Evolutionary conservation across 2,797 vertebrate species (phyloP).

Genomic region (Halcyon badia): DNA sequence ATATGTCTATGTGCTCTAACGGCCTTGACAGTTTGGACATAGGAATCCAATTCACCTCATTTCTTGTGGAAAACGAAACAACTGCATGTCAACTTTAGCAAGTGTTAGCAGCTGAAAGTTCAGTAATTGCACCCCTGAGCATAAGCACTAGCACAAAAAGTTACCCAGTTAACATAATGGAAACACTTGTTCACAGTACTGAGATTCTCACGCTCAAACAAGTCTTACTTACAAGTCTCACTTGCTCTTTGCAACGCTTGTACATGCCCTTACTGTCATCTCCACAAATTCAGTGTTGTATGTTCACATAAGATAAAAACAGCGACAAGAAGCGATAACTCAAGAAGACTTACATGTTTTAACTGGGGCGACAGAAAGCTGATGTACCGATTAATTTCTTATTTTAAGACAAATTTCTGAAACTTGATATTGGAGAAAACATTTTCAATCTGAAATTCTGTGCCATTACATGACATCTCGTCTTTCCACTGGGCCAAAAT

Average conservation of each 20-base stretch:
- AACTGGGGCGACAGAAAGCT: not conserved
- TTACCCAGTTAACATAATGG: not conserved
- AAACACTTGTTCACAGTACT: not conserved
- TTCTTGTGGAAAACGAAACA: not conserved
- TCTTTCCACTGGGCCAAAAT: not conserved
- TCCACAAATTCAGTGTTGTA: not conserved
- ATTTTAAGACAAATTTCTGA: not conserved
- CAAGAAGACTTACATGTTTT: not conserved
- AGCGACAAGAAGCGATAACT: not conserved
- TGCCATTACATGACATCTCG: not conserved
- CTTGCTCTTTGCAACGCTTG: not conserved
- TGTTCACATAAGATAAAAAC: not conserved
- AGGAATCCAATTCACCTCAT: not conserved
- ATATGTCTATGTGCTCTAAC: accelerated
- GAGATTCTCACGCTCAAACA: not conserved
- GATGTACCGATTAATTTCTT: not conserved
- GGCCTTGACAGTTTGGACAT: not conserved
- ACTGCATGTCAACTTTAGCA: not conserved
- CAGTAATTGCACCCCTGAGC: not conserved
- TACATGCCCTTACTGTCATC: not conserved
- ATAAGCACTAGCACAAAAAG: not conserved
- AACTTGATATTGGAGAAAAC: not conserved
- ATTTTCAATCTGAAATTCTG: not conserved
- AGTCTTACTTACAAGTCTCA: not conserved
- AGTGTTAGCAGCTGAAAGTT: not conserved